Base-by-base conservation (phyloP, 1,140 invertebrate species). In the Drosophila littoralis region DNA sequence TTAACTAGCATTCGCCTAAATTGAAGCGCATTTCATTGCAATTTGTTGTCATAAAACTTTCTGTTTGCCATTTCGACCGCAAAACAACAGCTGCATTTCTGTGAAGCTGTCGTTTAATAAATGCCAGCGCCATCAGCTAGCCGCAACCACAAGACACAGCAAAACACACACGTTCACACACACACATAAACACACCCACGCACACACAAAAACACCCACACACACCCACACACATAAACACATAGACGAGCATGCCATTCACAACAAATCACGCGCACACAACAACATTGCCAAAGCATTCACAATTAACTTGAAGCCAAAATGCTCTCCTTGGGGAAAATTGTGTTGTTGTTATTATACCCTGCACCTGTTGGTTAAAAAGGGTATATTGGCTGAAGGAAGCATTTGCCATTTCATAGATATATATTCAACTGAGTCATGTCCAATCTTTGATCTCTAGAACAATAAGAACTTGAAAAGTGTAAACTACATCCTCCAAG, bases 301-400 rank as follows among this genome's bases (percentile, higher is more conserved):
- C 76, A 80, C 80, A 83, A 83, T 83, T 83, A 83, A 83, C 80
- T 83, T 71, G 63, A 51, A 84, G 80, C 80, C 80, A 65, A 73
- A 83, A 84, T 83, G 81, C 45, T 84, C 76, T 76, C 76, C 81
- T 79, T 72, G 52, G 60, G 80, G 76, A 59, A 7, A 43, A 43
- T 15, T 15, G 40, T 42, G 57, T 50, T 54, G 57, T 36, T 22
- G 8, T 40, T 42, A 15, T 13, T 13, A 42, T 42, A 42, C 45
- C 9, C 46, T 40, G 32, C 35, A 3, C 22, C 36, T 32, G 35
- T 15, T 17, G 5, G n/a, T 12, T 40, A 40, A 6, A 10, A 1
- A 10, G 38, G 35, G 22, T 4, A 28, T 28, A 28, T 28, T 28
- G 22, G 6, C 22, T 28, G 1, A 28, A 28, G 3, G 22, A 28